Conservation (phyloP, 2,888 invertebrate genomes). For the Epiblema foenella region DNA sequence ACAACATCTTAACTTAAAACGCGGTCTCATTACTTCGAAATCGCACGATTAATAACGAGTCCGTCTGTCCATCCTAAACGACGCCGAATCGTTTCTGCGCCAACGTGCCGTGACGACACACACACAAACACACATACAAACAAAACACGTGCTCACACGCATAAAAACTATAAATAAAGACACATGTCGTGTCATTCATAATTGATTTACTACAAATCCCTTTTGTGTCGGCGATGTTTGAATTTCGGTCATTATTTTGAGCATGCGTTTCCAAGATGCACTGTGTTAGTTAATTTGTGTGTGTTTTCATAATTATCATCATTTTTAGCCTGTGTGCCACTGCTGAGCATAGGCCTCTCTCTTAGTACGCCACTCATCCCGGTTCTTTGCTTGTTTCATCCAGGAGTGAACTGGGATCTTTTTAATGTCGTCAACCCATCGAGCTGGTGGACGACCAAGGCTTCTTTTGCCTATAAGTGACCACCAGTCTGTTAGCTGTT, state of each 20-base stretch:
- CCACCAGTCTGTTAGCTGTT: no score
- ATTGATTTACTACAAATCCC: conserved; percentile 44
- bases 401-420: no score
- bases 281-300: not conserved
- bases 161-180: conserved; percentile 31
- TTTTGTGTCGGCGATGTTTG: conserved; percentile 24
- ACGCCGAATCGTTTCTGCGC: conserved; percentile 29
- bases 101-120: conserved; percentile 28
- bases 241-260: conserved; percentile 18
- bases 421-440: no score
- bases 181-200: conserved; percentile 44
- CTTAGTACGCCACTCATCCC: no score
- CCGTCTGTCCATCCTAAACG: conserved; percentile 44
- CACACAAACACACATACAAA: not conserved
- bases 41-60: conserved; percentile 46
- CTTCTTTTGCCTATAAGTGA: no score
- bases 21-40: conserved; percentile 46
- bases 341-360: no score
- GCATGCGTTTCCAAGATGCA: not conserved
- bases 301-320: not conserved
- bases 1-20: conserved; percentile 30
- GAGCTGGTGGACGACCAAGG: no score
- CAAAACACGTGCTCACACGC: not conserved
- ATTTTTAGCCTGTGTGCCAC: no score
- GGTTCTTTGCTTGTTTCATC: no score